These are phyloP conservation scores for Ariopsis seemanni DNA, from an alignment of 2,113 vertebrate species.

Conservation along the genomic window DNA sequence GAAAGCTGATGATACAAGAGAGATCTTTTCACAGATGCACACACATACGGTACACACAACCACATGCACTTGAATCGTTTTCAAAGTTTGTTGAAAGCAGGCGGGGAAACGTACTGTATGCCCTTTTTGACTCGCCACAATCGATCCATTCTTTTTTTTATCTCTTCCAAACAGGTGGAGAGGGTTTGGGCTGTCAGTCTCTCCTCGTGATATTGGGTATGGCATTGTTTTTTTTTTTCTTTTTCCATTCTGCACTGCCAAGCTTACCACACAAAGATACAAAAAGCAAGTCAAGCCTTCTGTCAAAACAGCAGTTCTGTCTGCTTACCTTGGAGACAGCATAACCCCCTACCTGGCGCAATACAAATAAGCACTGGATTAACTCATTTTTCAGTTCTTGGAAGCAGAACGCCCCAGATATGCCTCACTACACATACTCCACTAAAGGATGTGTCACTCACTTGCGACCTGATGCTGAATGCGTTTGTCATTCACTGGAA, in stretches of 20 bases:
- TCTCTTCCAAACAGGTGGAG: not conserved
- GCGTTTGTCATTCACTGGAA: conserved; percentile 38
- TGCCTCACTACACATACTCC: not conserved
- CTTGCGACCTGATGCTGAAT: not conserved
- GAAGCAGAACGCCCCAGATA: not conserved
- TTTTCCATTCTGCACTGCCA: not conserved
- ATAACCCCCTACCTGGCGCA: not conserved
- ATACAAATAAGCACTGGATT: conserved; percentile 13
- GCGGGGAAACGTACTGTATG: not conserved
- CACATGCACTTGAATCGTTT: not conserved
- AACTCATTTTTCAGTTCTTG: not conserved
- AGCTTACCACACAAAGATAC: not conserved
- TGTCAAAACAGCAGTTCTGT: conserved; percentile 4
- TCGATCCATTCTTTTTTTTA: not conserved
- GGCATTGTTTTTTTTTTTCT: not conserved
- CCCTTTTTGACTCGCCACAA: not conserved
- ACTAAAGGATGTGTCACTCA: not conserved
- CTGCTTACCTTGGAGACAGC: not conserved
- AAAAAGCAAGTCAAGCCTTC: not conserved
- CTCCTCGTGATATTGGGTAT: not conserved
- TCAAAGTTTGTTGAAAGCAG: not conserved
- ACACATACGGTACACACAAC: conserved; percentile 10
- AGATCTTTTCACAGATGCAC: not conserved
- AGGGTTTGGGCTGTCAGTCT: not conserved
- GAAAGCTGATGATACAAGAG: not conserved